Base-by-base conservation (phyloP, 2,113 vertebrate species). In the Podarcis raffonei region DNA sequence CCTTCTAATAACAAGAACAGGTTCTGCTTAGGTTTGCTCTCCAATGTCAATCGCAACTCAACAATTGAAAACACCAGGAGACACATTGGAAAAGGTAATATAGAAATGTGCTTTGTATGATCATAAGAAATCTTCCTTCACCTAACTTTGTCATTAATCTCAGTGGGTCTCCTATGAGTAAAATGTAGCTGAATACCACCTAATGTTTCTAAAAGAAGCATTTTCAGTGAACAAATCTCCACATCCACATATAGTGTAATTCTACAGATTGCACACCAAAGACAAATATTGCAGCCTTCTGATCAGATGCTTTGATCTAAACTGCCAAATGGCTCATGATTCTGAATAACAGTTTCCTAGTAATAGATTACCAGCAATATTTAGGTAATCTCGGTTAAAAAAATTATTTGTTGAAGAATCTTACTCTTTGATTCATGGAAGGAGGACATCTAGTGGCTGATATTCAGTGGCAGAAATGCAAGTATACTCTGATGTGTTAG, bases 1-100 rank as follows among this genome's bases (percentile, higher is more conserved):
- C 98, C 98, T 69, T 99, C 98, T 66, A 99, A 99, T 95, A 99
- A 99, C 95, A 99, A 98, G 93, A 99, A 98, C 96, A 98, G 99
- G 92, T 99, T 99, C 97, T 99, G 98, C 96, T 97, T 99, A 91
- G 98, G 98, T 20, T 97, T 99, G 90, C 97, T 99, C 89, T 99
- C 98, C 90, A 99, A 99, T 0, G 98, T 99, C 57, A 99, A 99
- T 94, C 98, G 99, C 89, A 99, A 99, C 96, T 99, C 98, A 0
- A 99, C 98, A 1, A 99, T 99, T 30, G 98, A 99, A 96, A 99
- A 99, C 95, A 99, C 98, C 7, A 98, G 98, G 5, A 96, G 98
- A 87, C 98, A 99, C 93, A 99, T 99, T 85, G 98, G 98, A 90
- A 99, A 99, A 98, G 98, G 99, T 99, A 96, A 94, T 91, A 4